These are phyloP conservation scores for Platycheirus albimanus DNA, from an alignment of 2,888 invertebrate species.

Conservation along the genomic window DNA sequence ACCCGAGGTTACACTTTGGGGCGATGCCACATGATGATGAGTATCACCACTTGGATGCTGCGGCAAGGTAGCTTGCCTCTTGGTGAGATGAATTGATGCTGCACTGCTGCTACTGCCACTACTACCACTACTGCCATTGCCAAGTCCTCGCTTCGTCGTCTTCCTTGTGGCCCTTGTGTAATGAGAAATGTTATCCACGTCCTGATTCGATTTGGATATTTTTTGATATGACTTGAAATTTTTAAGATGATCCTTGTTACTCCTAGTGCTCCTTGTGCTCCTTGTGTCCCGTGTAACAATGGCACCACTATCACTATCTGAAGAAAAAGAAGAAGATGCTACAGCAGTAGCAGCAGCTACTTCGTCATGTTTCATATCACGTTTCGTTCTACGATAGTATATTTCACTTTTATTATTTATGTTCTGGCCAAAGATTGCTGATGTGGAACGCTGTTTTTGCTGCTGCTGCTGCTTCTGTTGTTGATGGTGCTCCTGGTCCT, in stretches of 20 bases:
- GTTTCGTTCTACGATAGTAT: constrained; percentile 72
- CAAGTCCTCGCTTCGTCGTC: constrained; percentile 50
- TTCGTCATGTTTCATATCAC: constrained; percentile 73
- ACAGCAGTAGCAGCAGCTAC: constrained; percentile 42
- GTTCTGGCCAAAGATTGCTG: constrained; percentile 70
- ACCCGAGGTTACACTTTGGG: constrained; percentile 56
- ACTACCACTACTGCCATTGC: constrained; percentile 11
- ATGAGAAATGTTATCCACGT: constrained; percentile 81
- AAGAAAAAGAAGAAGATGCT: constrained; percentile 22
- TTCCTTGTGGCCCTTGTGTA: constrained; percentile 76
- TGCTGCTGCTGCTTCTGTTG: constrained; percentile 74
- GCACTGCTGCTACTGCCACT: constrained; percentile 48
- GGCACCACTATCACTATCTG: constrained; percentile 18
- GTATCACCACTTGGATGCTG: constrained; percentile 58
- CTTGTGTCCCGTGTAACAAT: constrained; percentile 55
- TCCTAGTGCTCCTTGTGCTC: constrained; percentile 26
- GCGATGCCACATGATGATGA: constrained; percentile 62
- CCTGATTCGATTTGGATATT: constrained; percentile 73
- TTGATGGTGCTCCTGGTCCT: constrained; percentile 66
- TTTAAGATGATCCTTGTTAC: constrained; percentile 66
- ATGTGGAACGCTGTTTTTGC: constrained; percentile 72
- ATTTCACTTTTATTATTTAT: constrained; percentile 74
- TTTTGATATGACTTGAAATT: constrained; percentile 71
- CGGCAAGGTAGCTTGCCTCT: constrained; percentile 71
- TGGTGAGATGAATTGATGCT: constrained; percentile 67